Conservation (phyloP, 2,113 vertebrate genomes). For the Collichthys lucidus region DNA sequence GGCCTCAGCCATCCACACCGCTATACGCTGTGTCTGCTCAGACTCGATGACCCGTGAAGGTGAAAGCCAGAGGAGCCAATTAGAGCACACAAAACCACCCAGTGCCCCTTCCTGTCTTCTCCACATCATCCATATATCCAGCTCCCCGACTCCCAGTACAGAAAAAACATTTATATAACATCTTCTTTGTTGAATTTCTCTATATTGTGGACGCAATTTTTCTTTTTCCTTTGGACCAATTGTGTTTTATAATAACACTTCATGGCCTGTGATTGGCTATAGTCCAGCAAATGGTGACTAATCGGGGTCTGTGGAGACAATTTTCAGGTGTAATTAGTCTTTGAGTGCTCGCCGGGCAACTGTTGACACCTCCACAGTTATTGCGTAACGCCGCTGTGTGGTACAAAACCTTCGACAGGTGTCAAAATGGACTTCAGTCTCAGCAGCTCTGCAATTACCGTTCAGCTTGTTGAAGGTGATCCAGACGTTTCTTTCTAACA, state of each 20-base stretch:
- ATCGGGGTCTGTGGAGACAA: conserved; percentile 34
- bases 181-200: conserved; percentile 14
- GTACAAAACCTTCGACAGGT: background rate
- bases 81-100: conserved; percentile 54
- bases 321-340: conserved; percentile 49
- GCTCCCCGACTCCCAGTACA: background rate
- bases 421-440: conserved; percentile 1
- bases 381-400: background rate
- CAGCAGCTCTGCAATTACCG: background rate
- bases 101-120: conserved; percentile 2
- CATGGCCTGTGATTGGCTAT: background rate
- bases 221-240: background rate
- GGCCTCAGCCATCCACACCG: conserved; percentile 38
- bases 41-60: conserved; percentile 67
- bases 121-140: background rate
- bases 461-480: background rate
- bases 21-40: conserved; percentile 34
- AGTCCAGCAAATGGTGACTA: conserved; percentile 11
- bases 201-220: background rate
- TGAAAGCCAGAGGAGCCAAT: conserved; percentile 75
- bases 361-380: conserved; percentile 30
- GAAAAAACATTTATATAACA: background rate
- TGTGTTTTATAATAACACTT: background rate
- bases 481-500: background rate
- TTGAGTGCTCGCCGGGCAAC: conserved; percentile 20